Evolutionary conservation across 1,140 invertebrate genomes (phyloP), one percentile per base, ranked within the genome.

Genomic region (Pogonomyrmex californicus): DNA sequence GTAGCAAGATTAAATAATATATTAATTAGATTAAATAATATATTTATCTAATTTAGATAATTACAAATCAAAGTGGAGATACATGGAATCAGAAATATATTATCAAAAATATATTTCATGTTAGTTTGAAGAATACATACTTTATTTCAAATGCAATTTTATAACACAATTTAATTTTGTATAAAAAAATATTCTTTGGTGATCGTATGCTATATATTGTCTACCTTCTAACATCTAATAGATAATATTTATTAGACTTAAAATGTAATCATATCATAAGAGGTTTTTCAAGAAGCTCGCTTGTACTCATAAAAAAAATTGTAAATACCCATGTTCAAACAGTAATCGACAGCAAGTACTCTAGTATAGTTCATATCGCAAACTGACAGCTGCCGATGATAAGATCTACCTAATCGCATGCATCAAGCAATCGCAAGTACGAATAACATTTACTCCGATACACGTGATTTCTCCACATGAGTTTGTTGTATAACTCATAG

Each of bases 261-360:
- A 76, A 76, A 60, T 33, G 4, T 60, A n/a, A 77, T 62, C 9
- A 77, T 62, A 30, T 62, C 17, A 33, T 2, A 7, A 44, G 49
- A 54, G 17, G 14, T 33, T 14, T 58, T 36, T 58, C 36, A 58
- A 75, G 6, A 75, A 75, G 9, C 12, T 58, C 0, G 23, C 6
- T 76, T 23, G 23, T 9, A 12, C 7, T 60, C 36, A 23, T 44
- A 54, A 9, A 77, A 23, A 62, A 49, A 47, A 36, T 78, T 9
- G 2, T 4, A 49, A 33, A 12, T 49, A 17, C 14, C 14, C 76
- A 65, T 14, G 6, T 65, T 49, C 10, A 49, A 36, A 77, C 14
- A 63, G 3, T 56, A 91, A 91, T 86, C 60, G 62, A 81, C 82
- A 90, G 87, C 81, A 73, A 90, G 86, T 86, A 54, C 79, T 68